Conservation (phyloP, 2,113 vertebrate genomes). For the Tympanuchus pallidicinctus region DNA sequence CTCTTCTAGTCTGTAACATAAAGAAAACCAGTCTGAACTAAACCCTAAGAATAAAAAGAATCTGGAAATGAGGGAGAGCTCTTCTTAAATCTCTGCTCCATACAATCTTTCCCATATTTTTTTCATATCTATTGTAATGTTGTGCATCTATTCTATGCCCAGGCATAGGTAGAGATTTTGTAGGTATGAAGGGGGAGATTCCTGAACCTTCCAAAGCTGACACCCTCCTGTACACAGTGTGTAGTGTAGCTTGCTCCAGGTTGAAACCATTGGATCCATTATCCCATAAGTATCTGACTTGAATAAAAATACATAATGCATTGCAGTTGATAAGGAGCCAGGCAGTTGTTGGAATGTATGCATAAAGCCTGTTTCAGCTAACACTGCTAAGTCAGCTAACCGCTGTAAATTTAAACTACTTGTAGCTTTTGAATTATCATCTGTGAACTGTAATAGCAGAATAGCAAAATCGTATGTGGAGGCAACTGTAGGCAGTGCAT, state of each 20-base stretch:
- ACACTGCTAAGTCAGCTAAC: not conserved
- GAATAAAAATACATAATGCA: not conserved
- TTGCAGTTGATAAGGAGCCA: not conserved
- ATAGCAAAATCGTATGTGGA: not conserved
- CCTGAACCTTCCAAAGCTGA: not conserved
- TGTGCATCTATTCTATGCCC: not conserved
- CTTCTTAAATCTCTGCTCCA: not conserved
- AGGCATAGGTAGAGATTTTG: not conserved
- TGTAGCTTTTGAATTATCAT: not conserved
- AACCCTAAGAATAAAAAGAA: not conserved
- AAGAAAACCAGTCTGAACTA: not conserved
- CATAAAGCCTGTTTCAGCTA: not conserved
- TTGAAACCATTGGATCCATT: not conserved
- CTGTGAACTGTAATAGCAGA: not conserved
- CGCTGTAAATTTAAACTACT: not conserved
- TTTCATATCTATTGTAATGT: not conserved
- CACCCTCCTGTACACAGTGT: no score
- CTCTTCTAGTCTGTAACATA: not conserved
- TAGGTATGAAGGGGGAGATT: not conserved
- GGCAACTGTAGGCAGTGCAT: not conserved
- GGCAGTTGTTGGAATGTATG: not conserved
- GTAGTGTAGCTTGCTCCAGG: not conserved
- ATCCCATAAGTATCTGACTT: rapidly evolving
- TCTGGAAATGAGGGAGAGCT: not conserved
- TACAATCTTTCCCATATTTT: not conserved